These are phyloP conservation scores for Cyphomyrmex costatus DNA, from an alignment of 1,140 invertebrate genomes.

Conservation along the genomic window DNA sequence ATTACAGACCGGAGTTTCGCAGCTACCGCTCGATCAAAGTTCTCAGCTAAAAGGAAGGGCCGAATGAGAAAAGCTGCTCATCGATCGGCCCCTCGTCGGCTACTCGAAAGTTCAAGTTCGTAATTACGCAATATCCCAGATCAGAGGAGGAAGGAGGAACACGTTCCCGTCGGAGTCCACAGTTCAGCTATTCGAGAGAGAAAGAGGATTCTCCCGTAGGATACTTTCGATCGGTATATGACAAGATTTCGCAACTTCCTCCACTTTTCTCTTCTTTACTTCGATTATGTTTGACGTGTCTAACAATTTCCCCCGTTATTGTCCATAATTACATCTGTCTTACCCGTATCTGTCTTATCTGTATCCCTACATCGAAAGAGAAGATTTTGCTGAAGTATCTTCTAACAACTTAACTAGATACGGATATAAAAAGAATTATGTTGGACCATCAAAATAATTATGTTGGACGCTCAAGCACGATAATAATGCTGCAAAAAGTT, in stretches of 20 bases:
- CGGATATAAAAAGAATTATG: no score
- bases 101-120: conserved; percentile 59
- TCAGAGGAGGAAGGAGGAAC: no score
- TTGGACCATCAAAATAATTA: no score
- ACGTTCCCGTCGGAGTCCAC: neutral
- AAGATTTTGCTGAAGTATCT: no score
- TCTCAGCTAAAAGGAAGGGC: neutral
- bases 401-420: no score
- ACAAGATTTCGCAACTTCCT: neutral
- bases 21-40: conserved; percentile 19
- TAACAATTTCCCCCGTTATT: neutral
- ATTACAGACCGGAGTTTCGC: conserved; percentile 29
- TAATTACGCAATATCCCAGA: conserved; percentile 45
- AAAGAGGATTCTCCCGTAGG: neutral
- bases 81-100: conserved; percentile 39
- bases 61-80: conserved; percentile 15
- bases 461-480: no score
- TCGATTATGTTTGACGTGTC: neutral
- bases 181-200: neutral
- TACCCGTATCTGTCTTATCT: no score
- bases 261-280: neutral
- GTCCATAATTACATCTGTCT: neutral
- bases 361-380: neutral
- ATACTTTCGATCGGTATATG: neutral
- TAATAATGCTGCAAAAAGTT: no score